phyloP scores from a whole-genome alignment of 1,140 invertebrate genomes.

The Coenobita brevimanus region DNA sequence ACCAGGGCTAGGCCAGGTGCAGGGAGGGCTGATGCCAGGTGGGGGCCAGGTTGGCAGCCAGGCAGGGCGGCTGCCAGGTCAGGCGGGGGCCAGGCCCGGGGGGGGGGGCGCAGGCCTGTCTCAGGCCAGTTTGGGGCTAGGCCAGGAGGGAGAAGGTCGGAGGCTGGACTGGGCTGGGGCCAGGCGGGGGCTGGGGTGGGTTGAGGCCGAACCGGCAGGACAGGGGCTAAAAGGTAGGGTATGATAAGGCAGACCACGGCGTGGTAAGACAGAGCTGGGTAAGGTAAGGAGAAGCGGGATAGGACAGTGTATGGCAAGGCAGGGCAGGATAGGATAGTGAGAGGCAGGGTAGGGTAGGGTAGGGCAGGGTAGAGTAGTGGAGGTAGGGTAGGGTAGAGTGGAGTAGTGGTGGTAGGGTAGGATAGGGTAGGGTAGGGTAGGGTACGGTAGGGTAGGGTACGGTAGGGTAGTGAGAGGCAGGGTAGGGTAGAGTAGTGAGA shows the following conservation, averaged over 20 bases:
- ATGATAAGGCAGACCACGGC: too few relatives aligned
- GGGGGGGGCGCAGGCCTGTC: conserved; percentile 4
- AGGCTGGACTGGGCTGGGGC: neutral
- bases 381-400: too few relatives aligned
- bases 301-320: too few relatives aligned
- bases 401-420: too few relatives aligned
- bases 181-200: too few relatives aligned
- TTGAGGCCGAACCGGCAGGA: neutral
- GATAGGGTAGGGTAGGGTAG: too few relatives aligned
- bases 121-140: conserved; percentile 5
- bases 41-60: too few relatives aligned
- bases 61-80: too few relatives aligned
- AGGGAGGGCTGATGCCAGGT: conserved; percentile 11
- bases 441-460: neutral
- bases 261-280: too few relatives aligned
- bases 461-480: neutral
- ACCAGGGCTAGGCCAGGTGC: conserved; percentile 3
- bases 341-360: neutral
- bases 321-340: conserved; percentile 7
- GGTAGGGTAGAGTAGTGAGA: neutral
- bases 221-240: too few relatives aligned
- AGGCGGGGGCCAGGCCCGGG: conserved; percentile 10
- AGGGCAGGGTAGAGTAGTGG: neutral
- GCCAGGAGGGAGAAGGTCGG: neutral
- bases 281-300: too few relatives aligned